Conservation (phyloP, 2,113 vertebrate species). For the Neotoma lepida region DNA sequence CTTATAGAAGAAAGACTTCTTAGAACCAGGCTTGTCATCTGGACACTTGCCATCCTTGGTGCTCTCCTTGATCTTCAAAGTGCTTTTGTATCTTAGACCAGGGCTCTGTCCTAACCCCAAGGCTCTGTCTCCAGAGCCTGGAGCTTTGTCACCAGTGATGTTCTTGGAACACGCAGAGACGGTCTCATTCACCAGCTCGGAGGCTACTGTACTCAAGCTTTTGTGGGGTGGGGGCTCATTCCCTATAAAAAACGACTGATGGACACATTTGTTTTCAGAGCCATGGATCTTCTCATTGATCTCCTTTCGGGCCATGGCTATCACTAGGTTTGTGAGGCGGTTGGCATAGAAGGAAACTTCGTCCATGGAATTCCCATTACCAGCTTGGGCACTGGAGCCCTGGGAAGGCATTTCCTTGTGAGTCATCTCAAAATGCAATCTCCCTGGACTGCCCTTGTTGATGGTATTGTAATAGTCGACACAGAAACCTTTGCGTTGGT, state of each 20-base stretch:
- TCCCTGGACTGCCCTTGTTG: conserved; percentile 50
- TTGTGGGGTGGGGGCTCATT: conserved; percentile 71
- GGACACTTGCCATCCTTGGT: conserved; percentile 57
- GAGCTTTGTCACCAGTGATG: conserved; percentile 28
- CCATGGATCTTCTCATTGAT: conserved; percentile 79
- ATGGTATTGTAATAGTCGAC: conserved; percentile 64
- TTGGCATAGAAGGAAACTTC: conserved; percentile 81
- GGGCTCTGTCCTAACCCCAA: not conserved
- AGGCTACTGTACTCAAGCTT: conserved; percentile 62
- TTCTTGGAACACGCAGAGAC: conserved; percentile 55
- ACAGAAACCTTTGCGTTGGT: conserved; percentile 33
- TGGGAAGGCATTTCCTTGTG: conserved; percentile 59
- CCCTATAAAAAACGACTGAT: conserved; percentile 72
- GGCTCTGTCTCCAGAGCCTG: conserved; percentile 56
- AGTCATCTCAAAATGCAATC: conserved; percentile 70
- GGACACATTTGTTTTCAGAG: conserved; percentile 62
- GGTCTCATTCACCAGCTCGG: conserved; percentile 64
- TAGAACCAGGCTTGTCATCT: conserved; percentile 61
- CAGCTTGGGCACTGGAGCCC: not conserved
- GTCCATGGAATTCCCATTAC: conserved; percentile 40
- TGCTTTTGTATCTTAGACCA: conserved; percentile 66
- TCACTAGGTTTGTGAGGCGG: conserved; percentile 78
- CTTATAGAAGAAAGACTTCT: conserved; percentile 77
- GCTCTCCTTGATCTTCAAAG: conserved; percentile 61
- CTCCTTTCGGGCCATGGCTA: conserved; percentile 77